A percentile compares a stretch with the other conserved stretches of the same genome.
These are phyloP conservation scores for Sisyra terminalis DNA, from an alignment of 2,888 invertebrate genomes.

Conservation along the genomic window DNA sequence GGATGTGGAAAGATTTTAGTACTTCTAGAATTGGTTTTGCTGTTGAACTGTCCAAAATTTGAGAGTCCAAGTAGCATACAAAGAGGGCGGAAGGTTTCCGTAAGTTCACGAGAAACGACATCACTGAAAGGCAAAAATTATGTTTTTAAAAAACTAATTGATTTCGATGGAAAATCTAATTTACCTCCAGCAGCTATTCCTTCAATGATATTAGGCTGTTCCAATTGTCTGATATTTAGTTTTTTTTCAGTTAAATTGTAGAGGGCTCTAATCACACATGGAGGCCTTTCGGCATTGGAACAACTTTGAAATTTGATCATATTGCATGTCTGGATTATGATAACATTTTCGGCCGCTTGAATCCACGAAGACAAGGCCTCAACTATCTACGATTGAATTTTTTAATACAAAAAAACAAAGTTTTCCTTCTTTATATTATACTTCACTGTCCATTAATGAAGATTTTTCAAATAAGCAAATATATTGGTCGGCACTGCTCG, in stretches of 20 bases:
- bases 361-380: constrained; percentile 2
- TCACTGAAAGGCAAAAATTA: not conserved
- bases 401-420: too few species aligned
- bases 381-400: constrained; percentile 3
- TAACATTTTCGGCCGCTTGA: not conserved
- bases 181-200: constrained; percentile 5
- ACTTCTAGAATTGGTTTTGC: not conserved
- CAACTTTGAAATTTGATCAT: constrained; percentile 5
- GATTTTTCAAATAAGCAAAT: too few species aligned
- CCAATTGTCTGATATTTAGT: not conserved
- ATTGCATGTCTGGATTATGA: not conserved
- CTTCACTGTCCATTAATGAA: too few species aligned
- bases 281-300: constrained; percentile 1
- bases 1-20: not conserved
- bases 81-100: constrained; percentile 1
- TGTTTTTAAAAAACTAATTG: not conserved
- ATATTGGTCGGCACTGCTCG: too few species aligned
- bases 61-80: constrained; percentile 4
- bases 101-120: constrained; percentile 4
- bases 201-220: constrained; percentile 6
- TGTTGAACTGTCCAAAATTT: constrained; percentile 4
- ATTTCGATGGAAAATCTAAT: not conserved
- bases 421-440: too few species aligned
- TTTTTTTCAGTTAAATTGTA: not conserved
- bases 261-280: not conserved